A percentile compares a stretch with the other conserved stretches of the same genome.
phyloP scores from a whole-genome alignment of 2,113 vertebrate genomes.

The Scytalopus superciliaris region DNA sequence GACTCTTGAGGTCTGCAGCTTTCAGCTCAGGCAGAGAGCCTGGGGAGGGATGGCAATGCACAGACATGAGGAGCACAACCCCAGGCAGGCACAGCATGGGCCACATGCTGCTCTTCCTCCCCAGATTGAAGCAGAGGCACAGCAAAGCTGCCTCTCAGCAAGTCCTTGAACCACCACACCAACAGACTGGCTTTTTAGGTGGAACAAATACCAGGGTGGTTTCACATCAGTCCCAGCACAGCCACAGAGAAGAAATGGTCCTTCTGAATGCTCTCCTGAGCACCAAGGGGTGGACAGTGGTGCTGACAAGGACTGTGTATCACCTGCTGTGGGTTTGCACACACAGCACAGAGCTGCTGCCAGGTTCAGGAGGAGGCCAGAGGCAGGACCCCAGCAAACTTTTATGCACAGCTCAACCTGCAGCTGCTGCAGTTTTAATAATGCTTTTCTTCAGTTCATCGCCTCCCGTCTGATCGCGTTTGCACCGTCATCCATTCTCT shows the following conservation, averaged over 20 bases:
- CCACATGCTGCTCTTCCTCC: background rate
- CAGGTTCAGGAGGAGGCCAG: background rate
- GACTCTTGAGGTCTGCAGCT: background rate
- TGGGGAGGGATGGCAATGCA: fast-evolving
- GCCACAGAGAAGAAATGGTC: background rate
- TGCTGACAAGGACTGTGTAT: background rate
- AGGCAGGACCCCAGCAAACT: background rate
- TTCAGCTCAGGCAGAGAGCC: background rate
- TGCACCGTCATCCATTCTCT: background rate
- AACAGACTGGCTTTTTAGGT: background rate
- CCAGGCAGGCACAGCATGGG: fast-evolving
- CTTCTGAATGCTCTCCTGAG: background rate
- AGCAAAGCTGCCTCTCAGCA: background rate
- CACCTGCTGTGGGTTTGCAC: background rate
- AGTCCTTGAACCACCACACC: background rate
- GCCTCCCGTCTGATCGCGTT: fast-evolving
- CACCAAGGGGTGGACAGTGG: background rate
- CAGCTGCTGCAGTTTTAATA: background rate
- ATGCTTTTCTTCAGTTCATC: background rate
- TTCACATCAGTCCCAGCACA: background rate
- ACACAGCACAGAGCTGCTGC: background rate
- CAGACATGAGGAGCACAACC: fast-evolving
- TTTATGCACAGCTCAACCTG: background rate
- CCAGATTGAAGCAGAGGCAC: background rate
- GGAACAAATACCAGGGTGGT: background rate